Conservation (phyloP, 2,797 vertebrate genomes). For the Sphenopsis melanotis region DNA sequence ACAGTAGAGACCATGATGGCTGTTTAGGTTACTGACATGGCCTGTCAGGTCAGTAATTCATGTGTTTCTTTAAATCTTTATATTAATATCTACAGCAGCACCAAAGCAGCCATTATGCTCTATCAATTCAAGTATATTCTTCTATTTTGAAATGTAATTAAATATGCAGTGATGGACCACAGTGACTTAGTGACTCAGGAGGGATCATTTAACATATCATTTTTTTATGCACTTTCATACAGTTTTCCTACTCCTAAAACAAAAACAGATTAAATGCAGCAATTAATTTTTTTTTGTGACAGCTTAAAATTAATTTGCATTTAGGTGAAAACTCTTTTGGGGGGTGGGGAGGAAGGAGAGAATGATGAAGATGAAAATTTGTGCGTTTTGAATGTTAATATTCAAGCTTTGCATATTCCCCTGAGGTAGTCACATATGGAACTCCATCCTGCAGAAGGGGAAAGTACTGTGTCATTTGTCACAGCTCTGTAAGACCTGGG, state of each 20-base stretch:
- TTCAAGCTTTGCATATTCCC: not conserved
- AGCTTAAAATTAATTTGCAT: not conserved
- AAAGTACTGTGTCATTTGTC: not conserved
- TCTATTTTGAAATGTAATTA: slow-evolving; percentile 28
- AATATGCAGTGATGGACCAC: not conserved
- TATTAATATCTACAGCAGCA: not conserved
- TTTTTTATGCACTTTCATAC: not conserved
- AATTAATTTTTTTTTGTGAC: not conserved
- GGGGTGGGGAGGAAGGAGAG: rapidly evolving
- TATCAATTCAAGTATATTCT: not conserved
- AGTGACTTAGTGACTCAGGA: not conserved
- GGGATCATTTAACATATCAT: not conserved
- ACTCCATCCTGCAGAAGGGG: not conserved
- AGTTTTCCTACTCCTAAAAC: not conserved
- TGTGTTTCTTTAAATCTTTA: not conserved
- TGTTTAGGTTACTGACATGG: not conserved
- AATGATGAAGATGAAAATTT: not conserved
- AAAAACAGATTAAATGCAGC: not conserved
- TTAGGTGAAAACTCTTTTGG: not conserved
- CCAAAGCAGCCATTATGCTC: not conserved
- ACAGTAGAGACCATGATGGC: not conserved
- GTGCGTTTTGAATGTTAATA: not conserved
- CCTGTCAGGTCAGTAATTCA: not conserved
- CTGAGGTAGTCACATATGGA: not conserved
- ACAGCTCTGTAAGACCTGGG: not conserved